Evolutionary conservation across 2,113 vertebrate species (phyloP).

Genomic region (Rhynchomys soricoides): DNA sequence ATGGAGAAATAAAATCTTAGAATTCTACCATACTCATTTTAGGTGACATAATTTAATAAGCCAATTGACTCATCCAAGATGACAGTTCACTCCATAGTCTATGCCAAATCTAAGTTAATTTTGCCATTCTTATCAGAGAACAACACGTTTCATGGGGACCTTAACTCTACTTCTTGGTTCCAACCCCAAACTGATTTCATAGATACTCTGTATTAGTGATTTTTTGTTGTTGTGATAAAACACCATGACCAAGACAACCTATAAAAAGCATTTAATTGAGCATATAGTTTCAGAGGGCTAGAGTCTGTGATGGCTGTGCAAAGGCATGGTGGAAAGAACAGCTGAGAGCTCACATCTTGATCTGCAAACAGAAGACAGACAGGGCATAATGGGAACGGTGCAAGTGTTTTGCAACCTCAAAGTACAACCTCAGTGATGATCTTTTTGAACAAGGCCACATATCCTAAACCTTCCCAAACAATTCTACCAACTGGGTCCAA

Average conservation of each 20-base stretch:
- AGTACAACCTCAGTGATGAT: not conserved
- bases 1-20: not conserved
- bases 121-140: not conserved
- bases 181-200: not conserved
- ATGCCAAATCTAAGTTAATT: not conserved
- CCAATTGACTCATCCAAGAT: not conserved
- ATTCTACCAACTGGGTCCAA: not conserved
- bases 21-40: constrained; percentile 11
- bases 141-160: not conserved
- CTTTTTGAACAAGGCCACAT: not conserved
- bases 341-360: not conserved
- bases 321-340: not conserved
- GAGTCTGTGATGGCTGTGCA: not conserved
- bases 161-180: not conserved
- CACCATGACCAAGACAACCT: not conserved
- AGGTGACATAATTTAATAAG: not conserved
- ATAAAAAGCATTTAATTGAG: not conserved
- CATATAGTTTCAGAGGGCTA: not conserved
- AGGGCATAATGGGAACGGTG: not conserved
- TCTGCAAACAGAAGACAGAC: not conserved
- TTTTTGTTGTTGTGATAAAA: not conserved
- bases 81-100: not conserved
- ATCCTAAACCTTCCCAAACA: not conserved
- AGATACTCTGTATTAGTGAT: not conserved
- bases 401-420: not conserved